Evolutionary conservation across 2,113 vertebrate species (phyloP), one percentile per base, ranked within the genome.

Genomic region (Microtus oregoni): DNA sequence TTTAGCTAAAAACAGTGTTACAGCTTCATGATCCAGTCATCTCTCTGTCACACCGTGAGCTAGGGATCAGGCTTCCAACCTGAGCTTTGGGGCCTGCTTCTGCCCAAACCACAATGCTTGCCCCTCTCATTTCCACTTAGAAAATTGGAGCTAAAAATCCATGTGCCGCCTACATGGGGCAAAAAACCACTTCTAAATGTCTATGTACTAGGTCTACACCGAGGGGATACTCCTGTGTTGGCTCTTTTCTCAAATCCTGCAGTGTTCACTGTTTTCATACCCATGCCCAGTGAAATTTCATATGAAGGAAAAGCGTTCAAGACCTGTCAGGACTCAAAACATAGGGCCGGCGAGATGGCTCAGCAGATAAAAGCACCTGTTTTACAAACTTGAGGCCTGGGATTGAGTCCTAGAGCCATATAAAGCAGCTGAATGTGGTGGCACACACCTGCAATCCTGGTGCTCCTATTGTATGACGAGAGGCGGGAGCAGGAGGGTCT

Each of bases 241-340:
- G 91, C 76, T 35, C 14, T 61, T 76, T 96, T 83, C 55, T 78
- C 94, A 82, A 89, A n/a, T 78, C 30, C 38, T 89, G 3, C 2
- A 82, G 9, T 22, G 3, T 35, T 26, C 17, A 73, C 19, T 52
- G 58, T 87, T 63, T 68, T 81, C 15, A 35, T 89, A 70, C 44
- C 72, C n/a, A 26, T 87, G 24, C 14, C 41, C 86, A 38, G 24
- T 94, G 30, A 97, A 90, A 92, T 55, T 76, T 94, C 81, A 26
- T 50, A 26, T 65, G 10, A 30, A 92, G 17, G n/a, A 87, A 83
- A 44, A 44, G 58, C 41, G 7, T 70, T 82, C 13, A 55, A 81
- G 38, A 81, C 52, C 55, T 26, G 47, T 55, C 50, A 77, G 88
- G 32, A 90, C 70, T 90, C 41, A 20, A 13, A 93, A 89, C 68